Evolutionary conservation across 2,888 invertebrate genomes (phyloP).

Genomic region (Cryptus viduatorius): DNA sequence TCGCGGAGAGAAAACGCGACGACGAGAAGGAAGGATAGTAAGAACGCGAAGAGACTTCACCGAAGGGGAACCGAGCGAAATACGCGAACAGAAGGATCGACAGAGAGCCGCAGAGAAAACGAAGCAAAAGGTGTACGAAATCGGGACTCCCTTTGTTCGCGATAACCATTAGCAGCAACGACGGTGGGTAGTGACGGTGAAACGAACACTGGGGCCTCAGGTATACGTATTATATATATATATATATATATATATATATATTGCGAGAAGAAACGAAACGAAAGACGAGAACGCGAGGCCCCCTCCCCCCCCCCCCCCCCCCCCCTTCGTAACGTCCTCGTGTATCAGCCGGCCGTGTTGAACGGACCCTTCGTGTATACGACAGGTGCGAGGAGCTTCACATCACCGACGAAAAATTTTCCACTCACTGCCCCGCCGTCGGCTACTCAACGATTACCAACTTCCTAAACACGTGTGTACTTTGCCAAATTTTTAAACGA

Average conservation of each 20-base stretch:
- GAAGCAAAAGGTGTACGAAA: constrained; percentile 72
- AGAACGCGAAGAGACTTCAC: constrained; percentile 29
- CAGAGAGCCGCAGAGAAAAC: constrained; percentile 16
- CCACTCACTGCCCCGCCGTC: constrained; percentile 54
- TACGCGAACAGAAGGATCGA: constrained; percentile 39
- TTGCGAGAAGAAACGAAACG: constrained; percentile 28
- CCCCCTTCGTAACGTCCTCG: constrained; percentile 52
- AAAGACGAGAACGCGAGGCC: constrained; percentile 44
- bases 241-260: constrained; percentile 45
- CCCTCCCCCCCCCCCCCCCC: constrained; percentile 16
- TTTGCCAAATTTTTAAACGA: neutral
- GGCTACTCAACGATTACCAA: neutral
- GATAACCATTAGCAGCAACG: constrained; percentile 53
- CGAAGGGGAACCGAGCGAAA: constrained; percentile 45
- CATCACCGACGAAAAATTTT: constrained; percentile 69
- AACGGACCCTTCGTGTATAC: constrained; percentile 56
- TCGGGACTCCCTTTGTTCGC: constrained; percentile 75
- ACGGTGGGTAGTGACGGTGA: constrained; percentile 5
- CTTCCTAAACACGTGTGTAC: constrained; percentile 14
- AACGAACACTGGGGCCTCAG: constrained; percentile 43
- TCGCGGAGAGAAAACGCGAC: neutral
- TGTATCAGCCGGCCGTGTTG: constrained; percentile 57
- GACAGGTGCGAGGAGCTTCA: constrained; percentile 71
- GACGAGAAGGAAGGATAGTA: constrained; percentile 16
- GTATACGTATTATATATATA: too few relatives aligned